Percentiles rank a stretch among this genome's conserved stretches.
Conservation (phyloP, 2,888 invertebrate species). For the Calliopum simillimum region DNA sequence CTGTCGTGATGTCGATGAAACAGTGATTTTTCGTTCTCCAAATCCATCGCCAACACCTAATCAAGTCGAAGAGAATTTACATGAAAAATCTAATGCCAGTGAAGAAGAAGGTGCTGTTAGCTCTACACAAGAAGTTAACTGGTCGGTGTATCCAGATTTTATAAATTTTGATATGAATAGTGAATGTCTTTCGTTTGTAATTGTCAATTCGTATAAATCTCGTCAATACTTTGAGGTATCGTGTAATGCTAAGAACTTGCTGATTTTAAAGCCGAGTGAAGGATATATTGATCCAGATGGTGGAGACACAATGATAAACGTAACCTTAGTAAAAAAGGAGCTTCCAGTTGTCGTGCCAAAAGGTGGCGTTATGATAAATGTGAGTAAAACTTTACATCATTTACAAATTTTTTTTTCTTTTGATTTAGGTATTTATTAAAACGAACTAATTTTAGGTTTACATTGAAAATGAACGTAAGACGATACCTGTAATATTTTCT, state of each 20-base stretch:
- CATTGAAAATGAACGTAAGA: slow-evolving; percentile 62
- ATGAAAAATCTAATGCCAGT: slow-evolving; percentile 45
- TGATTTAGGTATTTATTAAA: no score
- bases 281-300: slow-evolving; percentile 58
- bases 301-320: slow-evolving; percentile 52
- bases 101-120: slow-evolving; percentile 38
- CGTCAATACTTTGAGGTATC: slow-evolving; percentile 60
- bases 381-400: slow-evolving; percentile 38
- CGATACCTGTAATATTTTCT: slow-evolving; percentile 56
- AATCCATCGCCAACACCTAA: slow-evolving; percentile 54
- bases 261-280: slow-evolving; percentile 57
- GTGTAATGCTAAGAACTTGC: slow-evolving; percentile 54
- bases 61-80: slow-evolving; percentile 54
- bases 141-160: slow-evolving; percentile 57
- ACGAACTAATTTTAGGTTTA: slow-evolving; percentile 48
- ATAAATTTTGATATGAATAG: slow-evolving; percentile 49
- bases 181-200: slow-evolving; percentile 44
- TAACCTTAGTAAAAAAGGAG: slow-evolving; percentile 42
- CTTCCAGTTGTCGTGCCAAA: slow-evolving; percentile 41
- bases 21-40: slow-evolving; percentile 61
- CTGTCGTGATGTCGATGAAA: slow-evolving; percentile 63
- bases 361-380: slow-evolving; percentile 53
- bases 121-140: slow-evolving; percentile 47
- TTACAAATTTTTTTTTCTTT: neutral
- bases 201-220: slow-evolving; percentile 55